phyloP scores from a whole-genome alignment of 1,140 invertebrate species.

The Pectinophora gossypiella region DNA sequence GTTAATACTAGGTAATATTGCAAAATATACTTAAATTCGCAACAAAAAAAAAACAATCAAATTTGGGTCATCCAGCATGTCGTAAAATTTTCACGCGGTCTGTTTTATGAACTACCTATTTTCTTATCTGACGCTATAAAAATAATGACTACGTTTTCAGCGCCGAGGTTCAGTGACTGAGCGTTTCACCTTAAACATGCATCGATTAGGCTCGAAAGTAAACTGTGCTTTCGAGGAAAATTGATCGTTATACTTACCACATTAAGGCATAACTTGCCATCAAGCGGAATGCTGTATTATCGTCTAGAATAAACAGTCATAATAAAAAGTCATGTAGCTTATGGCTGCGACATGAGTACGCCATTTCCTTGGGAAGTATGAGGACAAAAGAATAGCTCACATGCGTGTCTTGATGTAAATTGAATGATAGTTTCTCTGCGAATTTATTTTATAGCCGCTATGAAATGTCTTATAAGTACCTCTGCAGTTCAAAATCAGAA shows the following conservation, averaged over 20 bases:
- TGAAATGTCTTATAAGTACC: no score
- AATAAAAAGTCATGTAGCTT: background rate
- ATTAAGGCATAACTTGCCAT: constrained; percentile 17
- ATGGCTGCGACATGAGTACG: background rate
- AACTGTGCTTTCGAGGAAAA: constrained; percentile 14
- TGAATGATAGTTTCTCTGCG: background rate
- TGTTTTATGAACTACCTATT: constrained; percentile 3
- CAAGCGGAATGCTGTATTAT: background rate
- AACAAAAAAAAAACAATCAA: background rate
- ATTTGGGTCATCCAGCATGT: background rate
- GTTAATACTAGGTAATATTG: background rate
- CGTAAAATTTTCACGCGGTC: background rate
- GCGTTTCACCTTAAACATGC: constrained; percentile 17
- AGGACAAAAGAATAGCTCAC: background rate
- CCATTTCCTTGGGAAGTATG: background rate
- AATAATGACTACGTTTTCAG: constrained; percentile 3
- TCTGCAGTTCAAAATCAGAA: no score
- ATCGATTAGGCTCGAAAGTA: constrained; percentile 13
- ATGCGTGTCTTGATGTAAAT: background rate
- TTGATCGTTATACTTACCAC: constrained; percentile 12
- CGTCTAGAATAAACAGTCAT: constrained; percentile 13
- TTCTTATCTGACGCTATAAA: constrained; percentile 2
- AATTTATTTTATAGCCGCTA: background rate
- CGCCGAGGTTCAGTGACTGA: background rate
- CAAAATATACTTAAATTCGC: background rate